Percentiles rank a stretch among this genome's conserved stretches.
These are phyloP conservation scores for Tyrannus savana DNA, from an alignment of 2,113 vertebrate species.

Conservation along the genomic window DNA sequence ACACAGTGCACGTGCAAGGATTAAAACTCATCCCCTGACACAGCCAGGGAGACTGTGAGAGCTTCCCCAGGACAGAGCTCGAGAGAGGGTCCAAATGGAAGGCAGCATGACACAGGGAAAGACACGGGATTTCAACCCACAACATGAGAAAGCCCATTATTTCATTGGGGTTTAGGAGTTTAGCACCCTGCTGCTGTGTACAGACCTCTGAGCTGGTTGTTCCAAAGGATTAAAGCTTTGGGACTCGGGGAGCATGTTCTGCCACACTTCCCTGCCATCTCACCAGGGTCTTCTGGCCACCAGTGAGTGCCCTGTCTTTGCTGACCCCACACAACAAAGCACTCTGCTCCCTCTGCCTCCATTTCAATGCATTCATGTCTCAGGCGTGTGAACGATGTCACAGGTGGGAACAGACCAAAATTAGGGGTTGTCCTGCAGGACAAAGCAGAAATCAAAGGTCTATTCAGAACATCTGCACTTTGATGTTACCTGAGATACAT, in stretches of 20 bases:
- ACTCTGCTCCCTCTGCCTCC: neutral
- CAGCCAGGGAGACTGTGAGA: neutral
- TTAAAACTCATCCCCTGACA: neutral
- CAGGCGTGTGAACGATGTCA: rapidly evolving
- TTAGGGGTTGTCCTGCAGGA: neutral
- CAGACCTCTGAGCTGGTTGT: neutral
- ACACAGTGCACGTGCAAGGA: neutral
- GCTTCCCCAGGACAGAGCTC: neutral
- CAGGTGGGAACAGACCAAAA: neutral
- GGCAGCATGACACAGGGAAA: neutral
- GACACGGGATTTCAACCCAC: neutral
- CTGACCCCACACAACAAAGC: neutral
- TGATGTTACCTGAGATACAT: neutral
- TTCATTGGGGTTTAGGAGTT: neutral
- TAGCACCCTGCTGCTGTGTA: neutral
- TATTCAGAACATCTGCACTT: neutral
- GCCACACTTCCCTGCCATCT: neutral
- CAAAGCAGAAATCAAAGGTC: neutral
- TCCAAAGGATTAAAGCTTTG: neutral
- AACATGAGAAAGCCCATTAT: rapidly evolving
- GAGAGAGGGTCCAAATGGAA: neutral
- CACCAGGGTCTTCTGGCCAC: neutral
- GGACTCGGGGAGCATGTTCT: neutral
- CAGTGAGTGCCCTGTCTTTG: neutral
- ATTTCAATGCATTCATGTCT: rapidly evolving